Percentiles rank a stretch among this genome's conserved stretches.
These are phyloP conservation scores for Laticauda laticaudata DNA, from an alignment of 2,113 vertebrate species.

Conservation along the genomic window DNA sequence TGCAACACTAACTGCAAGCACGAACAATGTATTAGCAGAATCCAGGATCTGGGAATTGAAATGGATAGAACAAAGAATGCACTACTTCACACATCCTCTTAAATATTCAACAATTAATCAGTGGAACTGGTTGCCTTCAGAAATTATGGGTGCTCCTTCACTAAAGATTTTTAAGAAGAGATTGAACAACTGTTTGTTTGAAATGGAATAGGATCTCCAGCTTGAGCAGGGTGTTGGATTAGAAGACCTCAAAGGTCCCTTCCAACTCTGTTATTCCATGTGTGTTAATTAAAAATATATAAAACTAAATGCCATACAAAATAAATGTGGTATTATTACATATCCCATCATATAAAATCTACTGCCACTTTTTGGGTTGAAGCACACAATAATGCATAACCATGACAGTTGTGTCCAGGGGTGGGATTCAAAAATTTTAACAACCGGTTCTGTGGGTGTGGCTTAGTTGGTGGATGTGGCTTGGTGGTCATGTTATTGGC, in stretches of 20 bases:
- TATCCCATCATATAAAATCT: background rate
- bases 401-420: background rate
- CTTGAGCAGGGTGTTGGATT: background rate
- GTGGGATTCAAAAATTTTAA: no score
- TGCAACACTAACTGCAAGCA: background rate
- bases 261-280: background rate
- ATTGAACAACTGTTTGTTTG: background rate
- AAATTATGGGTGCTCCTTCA: background rate
- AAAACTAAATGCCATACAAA: background rate
- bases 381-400: background rate
- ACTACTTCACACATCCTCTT: background rate
- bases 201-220: background rate
- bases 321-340: background rate
- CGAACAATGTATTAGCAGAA: background rate
- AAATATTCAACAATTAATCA: background rate
- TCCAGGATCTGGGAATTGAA: background rate
- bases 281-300: background rate
- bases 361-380: background rate
- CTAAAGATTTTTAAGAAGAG: background rate
- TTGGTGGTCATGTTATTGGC: no score
- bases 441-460: no score
- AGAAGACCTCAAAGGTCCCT: background rate
- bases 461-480: no score
- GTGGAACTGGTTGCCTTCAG: background rate
- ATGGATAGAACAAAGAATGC: background rate